These are phyloP conservation scores for Plecotus auritus DNA, from an alignment of 2,113 vertebrate genomes.

Conservation along the genomic window DNA sequence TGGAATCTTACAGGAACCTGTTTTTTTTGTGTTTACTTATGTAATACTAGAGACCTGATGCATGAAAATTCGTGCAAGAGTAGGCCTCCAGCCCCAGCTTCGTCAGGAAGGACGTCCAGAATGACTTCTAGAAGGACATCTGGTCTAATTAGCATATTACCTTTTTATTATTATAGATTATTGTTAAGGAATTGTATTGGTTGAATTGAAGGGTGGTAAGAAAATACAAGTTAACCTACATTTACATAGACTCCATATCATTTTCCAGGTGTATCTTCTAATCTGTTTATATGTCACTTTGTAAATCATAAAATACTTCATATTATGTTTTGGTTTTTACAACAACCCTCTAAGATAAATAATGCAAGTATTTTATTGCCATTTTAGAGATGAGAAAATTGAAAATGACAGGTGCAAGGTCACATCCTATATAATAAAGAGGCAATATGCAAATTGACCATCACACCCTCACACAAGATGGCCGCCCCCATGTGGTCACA, in stretches of 20 bases:
- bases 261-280: not conserved
- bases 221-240: not conserved
- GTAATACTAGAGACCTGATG: not conserved
- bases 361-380: not conserved
- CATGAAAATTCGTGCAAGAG: too few species aligned
- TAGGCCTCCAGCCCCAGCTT: too few species aligned
- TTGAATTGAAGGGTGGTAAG: not conserved
- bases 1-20: not conserved
- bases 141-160: too few species aligned
- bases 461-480: too few species aligned
- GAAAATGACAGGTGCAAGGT: not conserved
- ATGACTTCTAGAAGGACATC: too few species aligned
- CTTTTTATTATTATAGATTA: not conserved
- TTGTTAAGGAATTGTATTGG: not conserved
- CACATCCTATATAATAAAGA: not conserved
- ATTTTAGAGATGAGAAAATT: not conserved
- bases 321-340: not conserved
- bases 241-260: not conserved
- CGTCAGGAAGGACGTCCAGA: too few species aligned
- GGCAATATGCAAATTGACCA: too few species aligned
- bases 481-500: too few species aligned
- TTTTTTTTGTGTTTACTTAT: not conserved
- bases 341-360: not conserved
- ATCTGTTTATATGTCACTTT: not conserved
- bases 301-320: conserved; percentile 11